Conservation (phyloP, 2,797 vertebrate genomes). For the Scyliorhinus canicula region DNA sequence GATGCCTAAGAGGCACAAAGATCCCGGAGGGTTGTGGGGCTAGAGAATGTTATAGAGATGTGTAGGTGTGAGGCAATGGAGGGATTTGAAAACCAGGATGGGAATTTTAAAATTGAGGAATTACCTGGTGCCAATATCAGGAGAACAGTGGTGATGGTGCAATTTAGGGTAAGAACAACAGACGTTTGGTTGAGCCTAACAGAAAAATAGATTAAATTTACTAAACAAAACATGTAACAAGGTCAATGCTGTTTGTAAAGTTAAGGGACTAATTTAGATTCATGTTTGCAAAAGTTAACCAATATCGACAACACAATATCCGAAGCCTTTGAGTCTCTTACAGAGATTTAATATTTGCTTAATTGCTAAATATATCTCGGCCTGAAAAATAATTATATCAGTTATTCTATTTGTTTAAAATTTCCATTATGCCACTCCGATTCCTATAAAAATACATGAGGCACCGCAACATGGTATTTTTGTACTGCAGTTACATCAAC, state of each 20-base stretch:
- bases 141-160: not conserved
- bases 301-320: not conserved
- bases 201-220: not conserved
- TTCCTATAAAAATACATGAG: constrained; percentile 75
- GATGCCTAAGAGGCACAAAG: not conserved
- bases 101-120: not conserved
- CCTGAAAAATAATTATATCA: not conserved
- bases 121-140: not conserved
- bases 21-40: not conserved
- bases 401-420: not conserved
- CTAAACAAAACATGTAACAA: not conserved
- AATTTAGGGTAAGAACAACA: not conserved
- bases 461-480: constrained; percentile 75
- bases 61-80: not conserved
- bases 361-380: not conserved
- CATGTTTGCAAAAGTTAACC: not conserved
- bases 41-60: not conserved
- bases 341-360: not conserved
- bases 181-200: not conserved
- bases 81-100: not conserved
- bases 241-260: not conserved
- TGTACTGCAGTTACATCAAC: constrained; percentile 84
- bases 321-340: not conserved
- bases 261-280: not conserved
- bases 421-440: constrained; percentile 45